Conservation (phyloP, 2,888 invertebrate species). For the Scaptomyza tumidula region DNA sequence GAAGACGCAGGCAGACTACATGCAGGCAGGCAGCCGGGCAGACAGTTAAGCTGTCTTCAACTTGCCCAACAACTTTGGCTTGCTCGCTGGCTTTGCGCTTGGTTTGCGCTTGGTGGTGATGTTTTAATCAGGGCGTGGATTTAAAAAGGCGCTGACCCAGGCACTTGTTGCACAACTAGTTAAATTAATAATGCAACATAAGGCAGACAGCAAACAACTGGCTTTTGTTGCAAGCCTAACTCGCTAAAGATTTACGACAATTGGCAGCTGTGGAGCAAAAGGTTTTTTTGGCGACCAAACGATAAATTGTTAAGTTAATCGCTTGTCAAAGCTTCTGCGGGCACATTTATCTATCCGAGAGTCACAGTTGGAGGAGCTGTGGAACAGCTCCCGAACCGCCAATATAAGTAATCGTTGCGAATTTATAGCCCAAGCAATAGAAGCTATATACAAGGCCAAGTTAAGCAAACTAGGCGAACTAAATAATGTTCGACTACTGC, state of each 20-base stretch:
- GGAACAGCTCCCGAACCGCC: slow-evolving; percentile 18
- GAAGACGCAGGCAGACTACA: background rate
- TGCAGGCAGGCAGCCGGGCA: background rate
- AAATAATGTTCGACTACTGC: slow-evolving; percentile 6
- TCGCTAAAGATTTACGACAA: slow-evolving; percentile 69
- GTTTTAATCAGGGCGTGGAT: slow-evolving; percentile 72
- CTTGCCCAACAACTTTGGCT: slow-evolving; percentile 27
- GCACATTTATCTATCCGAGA: slow-evolving; percentile 69
- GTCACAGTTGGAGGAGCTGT: slow-evolving; percentile 33
- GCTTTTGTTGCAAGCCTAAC: slow-evolving; percentile 14
- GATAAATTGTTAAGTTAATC: slow-evolving; percentile 80
- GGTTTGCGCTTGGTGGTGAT: slow-evolving; percentile 45
- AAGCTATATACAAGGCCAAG: slow-evolving; percentile 1
- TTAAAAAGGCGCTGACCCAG: slow-evolving; percentile 66
- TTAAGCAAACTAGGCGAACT: slow-evolving; percentile 1
- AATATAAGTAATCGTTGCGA: slow-evolving; percentile 40
- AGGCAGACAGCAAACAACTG: slow-evolving; percentile 13
- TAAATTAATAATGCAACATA: slow-evolving; percentile 80
- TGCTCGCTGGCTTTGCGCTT: background rate
- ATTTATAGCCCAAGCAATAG: slow-evolving; percentile 37
- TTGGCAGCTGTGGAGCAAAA: slow-evolving; percentile 34
- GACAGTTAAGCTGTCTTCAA: slow-evolving; percentile 12
- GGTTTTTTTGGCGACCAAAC: slow-evolving; percentile 44
- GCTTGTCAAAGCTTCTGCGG: slow-evolving; percentile 75
- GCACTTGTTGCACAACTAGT: slow-evolving; percentile 76